These are phyloP conservation scores for Dasypus novemcinctus DNA, from an alignment of 2,113 vertebrate genomes.

Conservation along the genomic window DNA sequence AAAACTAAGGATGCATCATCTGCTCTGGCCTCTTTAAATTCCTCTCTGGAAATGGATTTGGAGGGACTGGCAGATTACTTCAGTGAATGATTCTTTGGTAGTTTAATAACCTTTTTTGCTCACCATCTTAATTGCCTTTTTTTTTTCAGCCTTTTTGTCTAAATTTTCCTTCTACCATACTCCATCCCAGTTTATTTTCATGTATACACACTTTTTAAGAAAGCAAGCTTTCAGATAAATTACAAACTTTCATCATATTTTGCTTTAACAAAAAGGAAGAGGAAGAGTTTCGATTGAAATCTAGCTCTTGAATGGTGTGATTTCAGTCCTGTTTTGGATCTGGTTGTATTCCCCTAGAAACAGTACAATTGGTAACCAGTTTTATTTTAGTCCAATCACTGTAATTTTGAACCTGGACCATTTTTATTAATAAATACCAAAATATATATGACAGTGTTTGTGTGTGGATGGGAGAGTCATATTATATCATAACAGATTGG, in stretches of 20 bases:
- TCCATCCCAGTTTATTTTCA: not conserved
- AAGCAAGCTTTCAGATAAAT: not conserved
- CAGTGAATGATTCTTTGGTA: constrained; percentile 69
- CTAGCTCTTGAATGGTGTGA: not conserved
- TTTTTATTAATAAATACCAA: constrained; percentile 77
- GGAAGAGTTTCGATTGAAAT: not conserved
- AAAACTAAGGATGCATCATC: constrained; percentile 68
- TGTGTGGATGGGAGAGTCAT: not conserved
- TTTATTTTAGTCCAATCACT: constrained; percentile 41
- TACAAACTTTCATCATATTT: not conserved
- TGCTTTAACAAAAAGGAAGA: not conserved
- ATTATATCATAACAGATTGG: not conserved
- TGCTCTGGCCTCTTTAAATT: constrained; percentile 55
- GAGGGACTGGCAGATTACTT: constrained; percentile 91
- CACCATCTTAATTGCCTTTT: not conserved
- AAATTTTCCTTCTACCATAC: not conserved
- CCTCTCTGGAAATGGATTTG: constrained; percentile 82
- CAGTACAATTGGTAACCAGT: not conserved
- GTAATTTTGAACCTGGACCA: not conserved
- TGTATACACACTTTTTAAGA: not conserved
- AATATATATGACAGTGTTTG: not conserved
- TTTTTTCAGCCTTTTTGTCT: not conserved
- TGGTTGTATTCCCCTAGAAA: not conserved
- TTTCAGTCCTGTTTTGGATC: not conserved
- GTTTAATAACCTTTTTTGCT: not conserved